Percentiles rank a stretch among this genome's conserved stretches.
Evolutionary conservation across 2,797 vertebrate species (phyloP).

Genomic region (Periparus ater): DNA sequence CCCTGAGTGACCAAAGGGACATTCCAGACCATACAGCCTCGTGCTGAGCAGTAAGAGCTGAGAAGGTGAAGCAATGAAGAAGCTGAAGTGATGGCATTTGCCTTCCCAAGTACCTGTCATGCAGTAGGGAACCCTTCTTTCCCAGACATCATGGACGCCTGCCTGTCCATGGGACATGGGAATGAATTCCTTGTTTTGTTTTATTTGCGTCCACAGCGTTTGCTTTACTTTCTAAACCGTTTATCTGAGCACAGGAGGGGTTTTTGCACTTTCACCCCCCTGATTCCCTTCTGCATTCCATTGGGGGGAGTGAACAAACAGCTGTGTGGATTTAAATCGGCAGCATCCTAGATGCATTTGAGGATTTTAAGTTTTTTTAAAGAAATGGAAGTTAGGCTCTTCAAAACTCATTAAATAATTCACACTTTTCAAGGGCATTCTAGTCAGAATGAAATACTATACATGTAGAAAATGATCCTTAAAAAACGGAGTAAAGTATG

Average conservation of each 20-base stretch:
- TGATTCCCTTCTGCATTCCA: neutral
- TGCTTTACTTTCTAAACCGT: neutral
- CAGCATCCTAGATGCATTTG: neutral
- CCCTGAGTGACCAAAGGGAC: neutral
- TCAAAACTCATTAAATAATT: conserved; percentile 28
- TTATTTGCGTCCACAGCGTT: fast-evolving
- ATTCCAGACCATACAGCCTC: fast-evolving
- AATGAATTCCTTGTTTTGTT: neutral
- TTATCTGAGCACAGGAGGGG: neutral
- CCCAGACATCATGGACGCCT: neutral
- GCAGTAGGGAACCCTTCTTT: neutral
- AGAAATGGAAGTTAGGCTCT: neutral
- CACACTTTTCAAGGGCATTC: neutral
- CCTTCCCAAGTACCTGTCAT: neutral
- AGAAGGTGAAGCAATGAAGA: neutral
- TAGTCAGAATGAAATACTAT: neutral
- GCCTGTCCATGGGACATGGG: neutral
- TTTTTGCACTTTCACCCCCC: neutral
- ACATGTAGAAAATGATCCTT: neutral
- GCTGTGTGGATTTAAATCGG: fast-evolving
- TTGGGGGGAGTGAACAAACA: fast-evolving
- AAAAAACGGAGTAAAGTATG: neutral
- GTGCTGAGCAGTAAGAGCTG: neutral
- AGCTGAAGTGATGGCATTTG: neutral
- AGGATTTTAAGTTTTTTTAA: neutral